Percentiles rank a stretch among this genome's conserved stretches.
These are phyloP conservation scores for Panthera tigris DNA, from an alignment of 2,113 vertebrate genomes.

Conservation along the genomic window DNA sequence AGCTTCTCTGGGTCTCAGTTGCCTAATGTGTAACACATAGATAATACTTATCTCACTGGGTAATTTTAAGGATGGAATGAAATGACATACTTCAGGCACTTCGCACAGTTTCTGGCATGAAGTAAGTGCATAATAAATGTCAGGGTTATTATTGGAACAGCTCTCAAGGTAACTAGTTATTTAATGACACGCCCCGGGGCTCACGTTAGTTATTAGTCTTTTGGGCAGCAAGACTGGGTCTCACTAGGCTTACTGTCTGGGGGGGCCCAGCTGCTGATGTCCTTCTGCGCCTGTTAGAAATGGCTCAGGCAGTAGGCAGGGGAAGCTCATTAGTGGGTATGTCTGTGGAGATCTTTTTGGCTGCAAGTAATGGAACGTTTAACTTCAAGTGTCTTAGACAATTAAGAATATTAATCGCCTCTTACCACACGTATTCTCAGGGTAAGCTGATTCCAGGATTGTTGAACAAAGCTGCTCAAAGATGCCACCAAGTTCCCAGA, in stretches of 20 bases:
- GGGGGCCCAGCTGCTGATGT: neutral
- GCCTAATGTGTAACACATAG: neutral
- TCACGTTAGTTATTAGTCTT: neutral
- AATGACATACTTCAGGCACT: neutral
- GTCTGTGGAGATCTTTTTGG: neutral
- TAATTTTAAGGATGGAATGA: neutral
- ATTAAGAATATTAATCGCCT: neutral
- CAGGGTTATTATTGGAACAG: neutral
- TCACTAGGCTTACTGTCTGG: neutral
- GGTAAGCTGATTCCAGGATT: neutral
- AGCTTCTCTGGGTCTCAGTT: neutral
- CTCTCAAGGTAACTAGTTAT: neutral
- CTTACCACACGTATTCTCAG: neutral
- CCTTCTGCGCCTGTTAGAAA: neutral
- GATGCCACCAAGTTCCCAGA: neutral
- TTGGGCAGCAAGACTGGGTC: neutral
- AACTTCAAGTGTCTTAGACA: neutral
- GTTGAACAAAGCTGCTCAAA: neutral
- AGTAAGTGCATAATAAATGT: neutral
- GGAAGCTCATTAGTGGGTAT: neutral
- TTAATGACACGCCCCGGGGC: neutral
- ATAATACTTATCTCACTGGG: neutral
- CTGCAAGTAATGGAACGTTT: neutral
- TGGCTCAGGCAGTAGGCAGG: neutral
- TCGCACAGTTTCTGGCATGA: neutral